phyloP scores from a whole-genome alignment of 2,888 invertebrate genomes.

The Tetrapedia diversipes region DNA sequence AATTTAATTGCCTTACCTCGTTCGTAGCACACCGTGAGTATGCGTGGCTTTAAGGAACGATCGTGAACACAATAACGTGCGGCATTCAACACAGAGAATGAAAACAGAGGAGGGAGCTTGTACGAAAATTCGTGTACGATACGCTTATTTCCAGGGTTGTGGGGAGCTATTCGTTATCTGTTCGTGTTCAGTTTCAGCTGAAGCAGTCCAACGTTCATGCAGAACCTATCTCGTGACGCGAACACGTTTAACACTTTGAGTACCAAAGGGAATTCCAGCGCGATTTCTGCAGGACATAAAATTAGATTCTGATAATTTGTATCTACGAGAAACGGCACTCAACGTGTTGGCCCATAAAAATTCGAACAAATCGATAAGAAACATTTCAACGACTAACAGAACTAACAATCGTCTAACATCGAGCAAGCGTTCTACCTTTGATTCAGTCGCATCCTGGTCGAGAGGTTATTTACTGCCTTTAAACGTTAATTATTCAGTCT shows the following conservation, averaged over 20 bases:
- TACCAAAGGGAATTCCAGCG: too few relatives aligned
- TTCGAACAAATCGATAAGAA: too few relatives aligned
- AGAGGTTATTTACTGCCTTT: too few relatives aligned
- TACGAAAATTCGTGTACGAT: not conserved
- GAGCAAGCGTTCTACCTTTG: slow-evolving; percentile 17
- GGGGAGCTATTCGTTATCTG: not conserved
- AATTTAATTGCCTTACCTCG: slow-evolving; percentile 46
- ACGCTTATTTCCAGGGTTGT: not conserved
- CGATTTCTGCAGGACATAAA: too few relatives aligned
- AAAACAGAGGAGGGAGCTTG: not conserved
- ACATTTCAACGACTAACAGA: not conserved
- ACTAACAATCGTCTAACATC: slow-evolving; percentile 10
- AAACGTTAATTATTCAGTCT: too few relatives aligned
- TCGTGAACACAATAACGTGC: not conserved
- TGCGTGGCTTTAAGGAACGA: slow-evolving; percentile 8
- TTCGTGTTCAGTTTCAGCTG: not conserved
- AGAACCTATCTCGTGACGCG: slow-evolving; percentile 21
- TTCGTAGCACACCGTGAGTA: slow-evolving; percentile 6
- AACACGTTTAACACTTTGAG: slow-evolving; percentile 1
- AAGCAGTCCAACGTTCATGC: slow-evolving; percentile 10
- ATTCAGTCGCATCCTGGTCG: not conserved
- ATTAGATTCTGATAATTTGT: too few relatives aligned
- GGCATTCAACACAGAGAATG: slow-evolving; percentile 1
- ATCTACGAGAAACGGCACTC: too few relatives aligned
- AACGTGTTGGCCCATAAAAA: too few relatives aligned